These are phyloP conservation scores for Heliconius congener DNA, from an alignment of 1,140 invertebrate genomes.

Conservation along the genomic window DNA sequence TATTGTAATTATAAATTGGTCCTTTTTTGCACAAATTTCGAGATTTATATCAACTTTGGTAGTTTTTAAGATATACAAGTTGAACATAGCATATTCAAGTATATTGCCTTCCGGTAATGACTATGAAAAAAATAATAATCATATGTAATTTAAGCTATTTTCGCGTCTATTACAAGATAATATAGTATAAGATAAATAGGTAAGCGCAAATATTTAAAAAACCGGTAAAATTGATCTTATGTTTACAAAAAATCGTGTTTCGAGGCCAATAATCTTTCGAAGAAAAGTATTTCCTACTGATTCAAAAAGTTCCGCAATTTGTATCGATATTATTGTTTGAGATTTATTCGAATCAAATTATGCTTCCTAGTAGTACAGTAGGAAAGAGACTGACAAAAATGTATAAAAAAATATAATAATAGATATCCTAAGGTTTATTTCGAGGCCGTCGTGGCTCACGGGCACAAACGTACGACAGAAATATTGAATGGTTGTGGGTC, in stretches of 20 bases:
- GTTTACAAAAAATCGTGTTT: neutral
- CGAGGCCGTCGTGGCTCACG: no score
- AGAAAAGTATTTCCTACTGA: neutral
- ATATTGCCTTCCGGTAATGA: neutral
- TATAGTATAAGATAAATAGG: no score
- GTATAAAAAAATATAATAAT: no score
- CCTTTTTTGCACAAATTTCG: no score
- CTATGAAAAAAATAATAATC: neutral
- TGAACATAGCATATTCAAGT: neutral
- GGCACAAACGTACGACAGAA: no score
- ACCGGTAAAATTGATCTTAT: neutral
- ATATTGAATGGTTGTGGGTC: neutral
- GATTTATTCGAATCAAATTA: neutral
- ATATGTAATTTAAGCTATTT: neutral
- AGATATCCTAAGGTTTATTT: no score
- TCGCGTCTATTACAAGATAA: no score
- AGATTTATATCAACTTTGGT: no score
- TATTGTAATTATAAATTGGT: no score
- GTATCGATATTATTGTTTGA: neutral
- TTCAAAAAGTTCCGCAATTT: neutral
- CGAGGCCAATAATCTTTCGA: conserved; percentile 3
- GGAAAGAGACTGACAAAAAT: no score
- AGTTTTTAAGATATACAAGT: neutral
- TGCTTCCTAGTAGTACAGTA: neutral
- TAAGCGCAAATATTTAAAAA: no score